phyloP scores from a whole-genome alignment of 2,797 vertebrate genomes.

The Zonotrichia albicollis region DNA sequence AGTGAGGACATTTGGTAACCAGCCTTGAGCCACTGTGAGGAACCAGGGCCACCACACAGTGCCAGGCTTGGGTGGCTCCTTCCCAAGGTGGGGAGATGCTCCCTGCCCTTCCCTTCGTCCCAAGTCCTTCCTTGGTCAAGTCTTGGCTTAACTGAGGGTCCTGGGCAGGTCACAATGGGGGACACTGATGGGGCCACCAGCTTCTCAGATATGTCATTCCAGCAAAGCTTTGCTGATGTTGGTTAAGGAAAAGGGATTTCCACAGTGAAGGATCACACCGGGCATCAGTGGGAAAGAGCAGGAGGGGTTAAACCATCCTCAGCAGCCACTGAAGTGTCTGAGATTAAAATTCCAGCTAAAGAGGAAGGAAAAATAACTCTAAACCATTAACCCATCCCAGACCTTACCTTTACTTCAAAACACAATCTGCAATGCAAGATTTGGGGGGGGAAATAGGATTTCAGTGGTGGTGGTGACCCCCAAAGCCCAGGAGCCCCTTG shows the following conservation, averaged over 20 bases:
- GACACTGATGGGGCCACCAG: background rate
- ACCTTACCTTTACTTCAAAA: background rate
- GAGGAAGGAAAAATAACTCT: background rate
- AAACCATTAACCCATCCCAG: background rate
- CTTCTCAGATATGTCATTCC: background rate
- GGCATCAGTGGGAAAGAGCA: background rate
- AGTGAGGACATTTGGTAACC: background rate
- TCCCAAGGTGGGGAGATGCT: background rate
- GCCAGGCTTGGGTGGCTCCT: background rate
- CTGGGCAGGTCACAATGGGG: background rate
- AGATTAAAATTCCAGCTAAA: background rate
- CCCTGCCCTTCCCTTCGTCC: background rate
- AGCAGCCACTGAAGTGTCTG: background rate
- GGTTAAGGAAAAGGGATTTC: background rate
- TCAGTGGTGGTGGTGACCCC: background rate
- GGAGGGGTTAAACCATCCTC: background rate
- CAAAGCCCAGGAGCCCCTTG: background rate
- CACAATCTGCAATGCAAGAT: rapidly evolving
- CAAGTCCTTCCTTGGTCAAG: background rate
- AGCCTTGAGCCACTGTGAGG: background rate
- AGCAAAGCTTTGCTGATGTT: background rate
- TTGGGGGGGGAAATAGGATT: background rate
- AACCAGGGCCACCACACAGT: background rate
- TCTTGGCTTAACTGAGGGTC: background rate
- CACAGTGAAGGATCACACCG: rapidly evolving